These are phyloP conservation scores for Capricornis sumatraensis DNA, from an alignment of 2,113 vertebrate species.

Conservation along the genomic window DNA sequence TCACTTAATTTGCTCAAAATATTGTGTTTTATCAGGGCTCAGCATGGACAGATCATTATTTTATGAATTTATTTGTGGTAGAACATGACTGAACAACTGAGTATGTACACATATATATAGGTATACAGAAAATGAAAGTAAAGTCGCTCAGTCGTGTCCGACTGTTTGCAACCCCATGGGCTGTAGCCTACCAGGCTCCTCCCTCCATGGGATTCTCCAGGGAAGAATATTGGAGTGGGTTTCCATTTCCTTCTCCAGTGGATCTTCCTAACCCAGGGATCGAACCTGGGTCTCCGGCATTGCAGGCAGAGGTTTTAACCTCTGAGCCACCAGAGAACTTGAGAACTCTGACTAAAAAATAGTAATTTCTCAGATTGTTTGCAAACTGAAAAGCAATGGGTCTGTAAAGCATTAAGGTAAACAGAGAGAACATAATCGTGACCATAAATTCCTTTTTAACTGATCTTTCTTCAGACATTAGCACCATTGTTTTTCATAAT, in stretches of 20 bases:
- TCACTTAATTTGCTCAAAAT: neutral
- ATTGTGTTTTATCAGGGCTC: neutral
- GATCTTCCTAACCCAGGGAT: neutral
- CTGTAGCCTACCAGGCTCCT: neutral
- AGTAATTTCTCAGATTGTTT: neutral
- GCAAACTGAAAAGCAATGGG: neutral
- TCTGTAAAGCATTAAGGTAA: neutral
- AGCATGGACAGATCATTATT: neutral
- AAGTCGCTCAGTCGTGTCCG: fast-evolving
- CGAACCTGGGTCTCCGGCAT: fast-evolving
- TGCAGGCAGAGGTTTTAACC: neutral
- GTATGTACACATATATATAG: neutral
- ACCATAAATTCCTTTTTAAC: neutral
- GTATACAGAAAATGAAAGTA: neutral
- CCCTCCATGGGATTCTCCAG: neutral
- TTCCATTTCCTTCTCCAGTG: neutral
- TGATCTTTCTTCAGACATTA: neutral
- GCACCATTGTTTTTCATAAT: neutral
- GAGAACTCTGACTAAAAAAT: neutral
- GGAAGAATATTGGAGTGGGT: neutral
- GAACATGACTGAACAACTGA: neutral
- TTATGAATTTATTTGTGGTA: neutral
- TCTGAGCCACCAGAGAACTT: neutral
- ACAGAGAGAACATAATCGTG: neutral
- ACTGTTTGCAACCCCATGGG: neutral